A percentile compares a stretch with the other conserved stretches of the same genome.
phyloP scores from a whole-genome alignment of 2,113 vertebrate genomes.

The Eretmochelys imbricata region DNA sequence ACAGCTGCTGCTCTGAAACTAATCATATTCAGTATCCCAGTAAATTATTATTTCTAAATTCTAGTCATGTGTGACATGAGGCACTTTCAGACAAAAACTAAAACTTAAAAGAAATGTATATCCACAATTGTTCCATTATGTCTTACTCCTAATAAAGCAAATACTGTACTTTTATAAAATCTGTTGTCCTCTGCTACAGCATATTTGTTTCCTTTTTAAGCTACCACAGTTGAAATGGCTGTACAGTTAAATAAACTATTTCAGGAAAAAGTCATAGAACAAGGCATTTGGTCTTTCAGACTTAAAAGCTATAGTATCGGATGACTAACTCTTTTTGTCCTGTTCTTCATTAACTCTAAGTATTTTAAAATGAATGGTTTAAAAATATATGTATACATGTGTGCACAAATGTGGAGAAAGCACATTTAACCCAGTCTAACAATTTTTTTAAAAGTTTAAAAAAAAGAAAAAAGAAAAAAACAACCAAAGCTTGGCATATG shows the following conservation, averaged over 20 bases:
- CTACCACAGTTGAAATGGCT: neutral
- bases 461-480: accelerated
- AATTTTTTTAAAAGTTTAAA: neutral
- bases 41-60: neutral
- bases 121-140: neutral
- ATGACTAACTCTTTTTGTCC: neutral
- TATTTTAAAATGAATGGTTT: neutral
- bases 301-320: neutral
- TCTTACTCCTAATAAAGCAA: neutral
- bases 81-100: neutral
- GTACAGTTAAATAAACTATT: neutral
- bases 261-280: neutral
- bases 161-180: neutral
- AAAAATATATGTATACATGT: neutral
- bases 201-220: neutral
- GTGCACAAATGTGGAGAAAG: neutral
- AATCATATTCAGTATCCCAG: neutral
- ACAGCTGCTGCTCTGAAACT: neutral
- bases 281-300: neutral
- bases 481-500: neutral
- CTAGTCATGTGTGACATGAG: neutral
- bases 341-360: neutral
- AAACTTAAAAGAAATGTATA: neutral
- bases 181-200: neutral
- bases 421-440: neutral